phyloP scores from a whole-genome alignment of 1,140 invertebrate species.

The Drosophila funebris region DNA sequence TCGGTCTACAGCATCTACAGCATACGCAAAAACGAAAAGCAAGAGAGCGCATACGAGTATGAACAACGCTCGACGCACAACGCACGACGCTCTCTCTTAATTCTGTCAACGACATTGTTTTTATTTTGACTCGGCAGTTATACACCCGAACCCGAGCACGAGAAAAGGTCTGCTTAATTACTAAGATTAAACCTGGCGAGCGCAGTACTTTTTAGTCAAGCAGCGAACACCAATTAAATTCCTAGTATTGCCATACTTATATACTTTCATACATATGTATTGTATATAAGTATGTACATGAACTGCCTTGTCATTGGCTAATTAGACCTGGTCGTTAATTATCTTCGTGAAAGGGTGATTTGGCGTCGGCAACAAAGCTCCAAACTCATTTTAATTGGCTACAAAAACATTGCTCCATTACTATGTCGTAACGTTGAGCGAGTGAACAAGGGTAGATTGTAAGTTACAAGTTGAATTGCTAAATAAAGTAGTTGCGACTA shows the following conservation, averaged over 20 bases:
- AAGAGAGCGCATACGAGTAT: background rate
- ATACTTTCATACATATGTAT: background rate
- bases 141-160: background rate
- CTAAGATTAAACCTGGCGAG: background rate
- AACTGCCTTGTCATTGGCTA: conserved; percentile 69
- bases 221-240: too few species aligned
- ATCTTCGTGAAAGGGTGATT: conserved; percentile 53
- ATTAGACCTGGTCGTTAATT: conserved; percentile 62
- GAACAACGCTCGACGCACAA: too few species aligned
- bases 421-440: background rate
- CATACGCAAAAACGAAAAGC: background rate
- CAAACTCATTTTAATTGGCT: conserved; percentile 56
- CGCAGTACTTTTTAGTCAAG: too few species aligned
- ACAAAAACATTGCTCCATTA: background rate
- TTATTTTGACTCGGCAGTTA: background rate
- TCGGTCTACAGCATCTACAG: background rate
- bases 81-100: conserved; percentile 18
- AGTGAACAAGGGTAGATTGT: background rate
- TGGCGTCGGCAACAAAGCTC: background rate
- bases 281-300: background rate
- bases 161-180: conserved; percentile 41
- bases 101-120: conserved; percentile 11
- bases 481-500: too few species aligned
- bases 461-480: background rate
- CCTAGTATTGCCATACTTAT: too few species aligned